Evolutionary conservation across 2,113 vertebrate genomes (phyloP).

Genomic region (Chaetops frenatus): DNA sequence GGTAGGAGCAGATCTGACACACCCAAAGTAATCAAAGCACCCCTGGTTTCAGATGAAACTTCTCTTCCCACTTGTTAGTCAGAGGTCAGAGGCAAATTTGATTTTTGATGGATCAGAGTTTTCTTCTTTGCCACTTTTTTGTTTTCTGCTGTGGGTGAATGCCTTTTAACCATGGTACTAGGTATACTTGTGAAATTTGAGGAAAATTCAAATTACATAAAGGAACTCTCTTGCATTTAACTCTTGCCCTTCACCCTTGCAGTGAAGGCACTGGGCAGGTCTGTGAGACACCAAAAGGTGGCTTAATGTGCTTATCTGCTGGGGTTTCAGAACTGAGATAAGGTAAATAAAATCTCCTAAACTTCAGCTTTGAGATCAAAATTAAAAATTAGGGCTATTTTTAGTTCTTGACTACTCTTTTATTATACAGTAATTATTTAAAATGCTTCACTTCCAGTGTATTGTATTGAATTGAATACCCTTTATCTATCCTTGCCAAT

Average conservation of each 20-base stretch:
- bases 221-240: neutral
- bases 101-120: neutral
- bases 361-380: neutral
- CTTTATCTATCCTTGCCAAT: neutral
- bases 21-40: neutral
- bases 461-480: neutral
- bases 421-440: neutral
- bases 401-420: neutral
- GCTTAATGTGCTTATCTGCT: neutral
- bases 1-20: neutral
- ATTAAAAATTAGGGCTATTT: neutral
- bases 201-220: neutral
- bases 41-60: neutral
- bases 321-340: neutral
- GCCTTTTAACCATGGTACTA: neutral
- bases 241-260: neutral
- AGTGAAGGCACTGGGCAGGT: neutral
- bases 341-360: neutral
- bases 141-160: neutral
- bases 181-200: neutral
- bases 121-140: neutral
- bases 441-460: neutral
- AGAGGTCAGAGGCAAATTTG: neutral
- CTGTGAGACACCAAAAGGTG: neutral
- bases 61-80: neutral